phyloP scores from a whole-genome alignment of 2,113 vertebrate species.

The Galemys pyrenaicus region DNA sequence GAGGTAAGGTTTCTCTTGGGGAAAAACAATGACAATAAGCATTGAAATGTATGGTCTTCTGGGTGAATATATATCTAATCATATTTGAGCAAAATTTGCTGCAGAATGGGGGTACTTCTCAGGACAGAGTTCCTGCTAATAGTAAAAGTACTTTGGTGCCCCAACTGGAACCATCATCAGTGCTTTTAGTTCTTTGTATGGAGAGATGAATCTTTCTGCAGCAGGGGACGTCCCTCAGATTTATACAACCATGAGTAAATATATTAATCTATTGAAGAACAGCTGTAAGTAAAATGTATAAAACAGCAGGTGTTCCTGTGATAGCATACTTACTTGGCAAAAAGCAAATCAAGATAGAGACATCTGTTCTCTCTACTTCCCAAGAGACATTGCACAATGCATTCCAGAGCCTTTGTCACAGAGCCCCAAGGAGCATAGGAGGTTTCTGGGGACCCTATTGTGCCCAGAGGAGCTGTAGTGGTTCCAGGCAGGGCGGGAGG shows the following conservation, averaged over 20 bases:
- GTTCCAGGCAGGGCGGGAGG: neutral
- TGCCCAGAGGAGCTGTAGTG: neutral
- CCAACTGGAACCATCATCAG: neutral
- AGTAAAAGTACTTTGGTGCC: neutral
- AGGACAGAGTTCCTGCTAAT: neutral
- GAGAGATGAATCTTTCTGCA: neutral
- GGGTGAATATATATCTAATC: neutral
- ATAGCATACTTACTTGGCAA: neutral
- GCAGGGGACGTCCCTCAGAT: neutral
- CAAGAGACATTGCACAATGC: fast-evolving
- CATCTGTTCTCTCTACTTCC: neutral
- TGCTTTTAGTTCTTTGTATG: neutral
- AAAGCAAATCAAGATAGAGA: neutral
- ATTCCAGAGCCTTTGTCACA: neutral
- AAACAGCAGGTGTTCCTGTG: neutral
- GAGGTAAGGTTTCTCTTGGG: neutral
- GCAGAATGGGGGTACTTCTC: neutral
- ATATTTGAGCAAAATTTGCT: neutral
- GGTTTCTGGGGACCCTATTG: neutral
- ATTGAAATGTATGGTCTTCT: neutral
- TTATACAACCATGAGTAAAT: neutral
- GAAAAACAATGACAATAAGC: neutral
- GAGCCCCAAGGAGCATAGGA: neutral
- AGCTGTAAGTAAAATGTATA: neutral
- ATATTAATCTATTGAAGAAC: neutral